Evolutionary conservation across 2,113 vertebrate species (phyloP).

Genomic region (Cavia porcellus): DNA sequence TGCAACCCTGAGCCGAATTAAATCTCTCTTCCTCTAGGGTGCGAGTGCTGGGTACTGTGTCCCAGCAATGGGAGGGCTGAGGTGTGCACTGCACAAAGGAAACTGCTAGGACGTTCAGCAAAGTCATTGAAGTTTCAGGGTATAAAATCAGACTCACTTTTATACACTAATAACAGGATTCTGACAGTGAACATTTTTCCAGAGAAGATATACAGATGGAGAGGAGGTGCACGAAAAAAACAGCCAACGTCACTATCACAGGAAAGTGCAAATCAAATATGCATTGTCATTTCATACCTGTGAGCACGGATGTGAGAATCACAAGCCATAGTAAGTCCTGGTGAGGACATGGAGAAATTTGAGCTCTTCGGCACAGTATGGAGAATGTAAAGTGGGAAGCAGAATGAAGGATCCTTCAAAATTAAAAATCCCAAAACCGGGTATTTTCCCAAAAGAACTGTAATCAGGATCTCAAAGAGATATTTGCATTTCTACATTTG

Average conservation of each 20-base stretch:
- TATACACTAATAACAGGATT: not conserved
- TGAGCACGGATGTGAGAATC: not conserved
- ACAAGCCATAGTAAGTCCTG: not conserved
- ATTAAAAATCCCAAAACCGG: not conserved
- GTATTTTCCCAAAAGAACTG: not conserved
- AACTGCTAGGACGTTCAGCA: not conserved
- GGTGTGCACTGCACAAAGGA: not conserved
- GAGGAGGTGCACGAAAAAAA: not conserved
- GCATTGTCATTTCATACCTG: too few relatives aligned
- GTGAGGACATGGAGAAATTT: not conserved
- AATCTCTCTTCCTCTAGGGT: not conserved
- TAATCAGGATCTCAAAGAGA: not conserved
- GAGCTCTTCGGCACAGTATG: not conserved
- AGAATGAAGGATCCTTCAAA: not conserved
- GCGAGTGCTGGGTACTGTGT: not conserved
- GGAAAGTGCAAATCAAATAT: not conserved
- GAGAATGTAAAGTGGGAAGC: not conserved
- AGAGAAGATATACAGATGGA: not conserved
- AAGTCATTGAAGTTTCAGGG: not conserved
- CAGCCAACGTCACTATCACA: not conserved
- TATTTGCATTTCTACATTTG: not conserved
- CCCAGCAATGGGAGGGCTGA: not conserved
- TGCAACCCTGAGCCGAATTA: not conserved
- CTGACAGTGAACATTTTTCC: not conserved
- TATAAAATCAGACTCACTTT: not conserved